Evolutionary conservation across 2,113 vertebrate species (phyloP), one percentile per base, ranked within the genome.

Genomic region (human): DNA sequence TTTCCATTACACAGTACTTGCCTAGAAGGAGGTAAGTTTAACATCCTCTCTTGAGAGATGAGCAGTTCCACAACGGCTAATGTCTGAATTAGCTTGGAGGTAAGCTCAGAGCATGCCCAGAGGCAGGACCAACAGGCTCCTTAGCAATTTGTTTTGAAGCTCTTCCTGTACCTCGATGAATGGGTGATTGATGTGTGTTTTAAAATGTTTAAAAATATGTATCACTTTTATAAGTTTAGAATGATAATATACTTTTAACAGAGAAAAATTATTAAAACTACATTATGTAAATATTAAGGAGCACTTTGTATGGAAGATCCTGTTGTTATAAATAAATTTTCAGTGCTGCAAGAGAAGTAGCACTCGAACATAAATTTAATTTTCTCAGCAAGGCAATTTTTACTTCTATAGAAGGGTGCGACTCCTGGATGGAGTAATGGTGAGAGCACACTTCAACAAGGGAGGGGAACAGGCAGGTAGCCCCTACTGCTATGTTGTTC

Each of bases 171-270:
- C 40, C 10, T 61, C 38, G 32, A 76, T 92, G 30, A 93, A 61
- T 89, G 18, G 14, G 11, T 88, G 61, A 84, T 75, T 68, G 57
- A 94, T 82, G 14, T 73, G 4, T 68, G 14, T 90, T 92, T 90
- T 20, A 78, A 80, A 90, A 14, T 59, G 52, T 52, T 66, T 4
- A 38, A 73, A 94, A 68, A 35, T 61, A 43, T 48, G 13, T 45
- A n/a, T 57, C 3, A 66, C 35, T 45, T 25, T 17, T 8, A 43
- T 55, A 93, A 81, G 45, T 45, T 94, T 89, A 95, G 23, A 94
- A 82, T 92, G 89, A 94, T 70, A 83, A 12, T 1, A 25, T 87
- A 23, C 43, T 89, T 91, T 93, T 93, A 75, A 38, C n/a, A 78
- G 61, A 13, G 9, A n/a, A 79, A 35, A 73, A 83, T 22, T 45